A percentile compares a stretch with the other conserved stretches of the same genome.
Conservation (phyloP, 2,888 invertebrate species). For the Apotomis betuletana region DNA sequence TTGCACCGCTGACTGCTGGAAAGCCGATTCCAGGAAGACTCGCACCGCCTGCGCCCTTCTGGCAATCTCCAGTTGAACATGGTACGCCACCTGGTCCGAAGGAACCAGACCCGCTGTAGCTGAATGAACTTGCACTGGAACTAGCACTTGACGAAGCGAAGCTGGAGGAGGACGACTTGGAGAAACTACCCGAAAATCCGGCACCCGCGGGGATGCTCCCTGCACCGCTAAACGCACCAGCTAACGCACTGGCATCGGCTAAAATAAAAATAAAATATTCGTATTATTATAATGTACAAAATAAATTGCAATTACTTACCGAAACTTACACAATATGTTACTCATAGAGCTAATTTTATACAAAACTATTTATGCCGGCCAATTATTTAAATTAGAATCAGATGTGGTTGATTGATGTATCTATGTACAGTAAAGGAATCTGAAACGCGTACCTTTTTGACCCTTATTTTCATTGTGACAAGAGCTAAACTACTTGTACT, state of each 20-base stretch:
- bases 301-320: background rate
- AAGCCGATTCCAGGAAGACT: constrained; percentile 35
- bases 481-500: too few relatives aligned
- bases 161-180: constrained; percentile 73
- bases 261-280: constrained; percentile 47
- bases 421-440: background rate
- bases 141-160: constrained; percentile 74
- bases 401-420: background rate
- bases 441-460: too few relatives aligned
- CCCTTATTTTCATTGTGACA: too few relatives aligned
- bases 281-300: background rate
- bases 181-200: constrained; percentile 75
- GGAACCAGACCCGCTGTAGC: constrained; percentile 58
- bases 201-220: constrained; percentile 57
- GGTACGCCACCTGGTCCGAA: constrained; percentile 48
- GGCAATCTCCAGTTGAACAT: constrained; percentile 48
- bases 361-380: constrained; percentile 5
- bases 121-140: constrained; percentile 71
- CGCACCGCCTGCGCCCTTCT: constrained; percentile 30
- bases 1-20: constrained; percentile 44
- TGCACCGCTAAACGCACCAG: constrained; percentile 59
- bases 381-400: constrained; percentile 17
- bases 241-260: constrained; percentile 65
- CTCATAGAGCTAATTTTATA: background rate
- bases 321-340: background rate